These are phyloP conservation scores for Stegodyphus mimosarum DNA, from an alignment of 1,140 invertebrate species.

Conservation along the genomic window DNA sequence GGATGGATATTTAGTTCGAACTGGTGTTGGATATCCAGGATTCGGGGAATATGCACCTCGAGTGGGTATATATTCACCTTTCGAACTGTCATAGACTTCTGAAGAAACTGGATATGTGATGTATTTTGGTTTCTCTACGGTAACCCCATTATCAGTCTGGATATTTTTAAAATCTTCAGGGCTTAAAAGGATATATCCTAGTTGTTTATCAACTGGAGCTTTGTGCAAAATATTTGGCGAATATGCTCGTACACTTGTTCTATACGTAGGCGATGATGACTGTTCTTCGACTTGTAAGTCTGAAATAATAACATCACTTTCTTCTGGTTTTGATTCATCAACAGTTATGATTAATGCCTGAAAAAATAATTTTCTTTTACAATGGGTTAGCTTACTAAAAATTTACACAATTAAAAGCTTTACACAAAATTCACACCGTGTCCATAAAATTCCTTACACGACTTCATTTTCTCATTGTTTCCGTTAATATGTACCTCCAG, in stretches of 20 bases:
- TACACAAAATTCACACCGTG: too few relatives aligned
- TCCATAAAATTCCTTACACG: too few relatives aligned
- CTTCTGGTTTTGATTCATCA: conserved; percentile 38
- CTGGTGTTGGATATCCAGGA: not conserved
- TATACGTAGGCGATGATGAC: not conserved
- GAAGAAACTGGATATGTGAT: not conserved
- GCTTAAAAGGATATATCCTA: conserved; percentile 21
- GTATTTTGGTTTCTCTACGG: conserved; percentile 13
- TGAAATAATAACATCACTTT: conserved; percentile 34
- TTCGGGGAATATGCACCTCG: not conserved
- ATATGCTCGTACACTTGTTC: not conserved
- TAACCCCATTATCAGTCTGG: not conserved
- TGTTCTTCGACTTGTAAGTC: conserved; percentile 40
- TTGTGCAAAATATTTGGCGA: not conserved
- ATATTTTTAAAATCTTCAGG: conserved; percentile 21
- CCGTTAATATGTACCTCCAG: too few relatives aligned
- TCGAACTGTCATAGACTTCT: not conserved
- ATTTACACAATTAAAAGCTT: too few relatives aligned
- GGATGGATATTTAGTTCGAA: conserved; percentile 15
- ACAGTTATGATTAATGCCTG: conserved; percentile 40
- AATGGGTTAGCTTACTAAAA: not conserved
- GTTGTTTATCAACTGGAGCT: conserved; percentile 3
- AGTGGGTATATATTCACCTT: not conserved
- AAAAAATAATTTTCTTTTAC: not conserved
- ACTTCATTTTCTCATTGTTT: too few relatives aligned